Conservation (phyloP, 2,888 invertebrate genomes). For the Sialis lutaria region DNA sequence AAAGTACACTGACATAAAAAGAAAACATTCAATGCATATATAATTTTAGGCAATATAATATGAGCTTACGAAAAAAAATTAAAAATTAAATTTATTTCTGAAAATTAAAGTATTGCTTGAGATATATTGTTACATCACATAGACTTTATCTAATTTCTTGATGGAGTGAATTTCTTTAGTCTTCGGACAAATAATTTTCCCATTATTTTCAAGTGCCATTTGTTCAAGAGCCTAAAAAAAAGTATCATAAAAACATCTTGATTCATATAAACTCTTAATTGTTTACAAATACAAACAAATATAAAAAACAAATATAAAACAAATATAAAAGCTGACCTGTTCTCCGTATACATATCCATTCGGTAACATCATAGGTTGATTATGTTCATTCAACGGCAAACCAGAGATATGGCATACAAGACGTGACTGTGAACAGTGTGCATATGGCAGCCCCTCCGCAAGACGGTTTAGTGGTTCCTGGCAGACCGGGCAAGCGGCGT, state of each 20-base stretch:
- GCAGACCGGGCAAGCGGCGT: conserved; percentile 86
- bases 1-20: no score
- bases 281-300: not conserved
- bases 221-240: conserved; percentile 61
- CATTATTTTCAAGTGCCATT: conserved; percentile 82
- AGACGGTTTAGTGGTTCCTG: conserved; percentile 72
- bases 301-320: no score
- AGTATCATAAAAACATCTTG: conserved; percentile 4
- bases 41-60: no score
- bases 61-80: no score
- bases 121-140: conserved; percentile 63
- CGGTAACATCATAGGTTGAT: conserved; percentile 96
- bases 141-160: conserved; percentile 91
- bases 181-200: conserved; percentile 82
- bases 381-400: conserved; percentile 87
- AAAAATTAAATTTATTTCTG: no score
- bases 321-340: conserved; percentile 36
- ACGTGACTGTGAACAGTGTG: conserved; percentile 91
- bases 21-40: no score
- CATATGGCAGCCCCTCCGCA: conserved; percentile 75
- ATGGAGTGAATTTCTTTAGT: conserved; percentile 83
- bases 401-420: conserved; percentile 85
- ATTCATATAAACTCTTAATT: not conserved
- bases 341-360: conserved; percentile 96
- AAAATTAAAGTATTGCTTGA: no score